These are phyloP conservation scores for Erythrolamprus reginae DNA, from an alignment of 2,113 vertebrate genomes.

Conservation along the genomic window DNA sequence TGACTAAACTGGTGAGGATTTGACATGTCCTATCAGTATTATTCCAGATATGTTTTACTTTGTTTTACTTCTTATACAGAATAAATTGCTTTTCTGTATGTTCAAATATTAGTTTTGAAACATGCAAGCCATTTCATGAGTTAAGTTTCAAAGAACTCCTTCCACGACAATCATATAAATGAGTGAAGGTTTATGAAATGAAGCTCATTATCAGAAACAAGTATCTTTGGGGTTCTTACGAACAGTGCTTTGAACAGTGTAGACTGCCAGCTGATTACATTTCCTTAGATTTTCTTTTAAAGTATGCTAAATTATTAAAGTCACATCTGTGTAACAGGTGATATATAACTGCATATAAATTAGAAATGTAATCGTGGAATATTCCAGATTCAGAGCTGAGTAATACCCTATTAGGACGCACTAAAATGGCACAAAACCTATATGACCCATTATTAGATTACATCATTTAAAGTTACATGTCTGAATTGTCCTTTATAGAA, in stretches of 20 bases:
- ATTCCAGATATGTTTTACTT: not conserved
- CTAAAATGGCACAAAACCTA: not conserved
- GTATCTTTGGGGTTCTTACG: constrained; percentile 7
- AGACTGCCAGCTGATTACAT: constrained; percentile 9
- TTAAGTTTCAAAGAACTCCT: not conserved
- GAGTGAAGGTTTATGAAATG: not conserved
- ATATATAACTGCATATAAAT: constrained; percentile 1
- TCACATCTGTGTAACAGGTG: not conserved
- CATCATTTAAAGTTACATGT: not conserved
- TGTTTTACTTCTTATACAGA: constrained; percentile 1
- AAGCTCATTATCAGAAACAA: not conserved
- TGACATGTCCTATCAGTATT: not conserved
- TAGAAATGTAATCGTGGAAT: not conserved
- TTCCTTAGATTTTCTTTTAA: constrained; percentile 2
- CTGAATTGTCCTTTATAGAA: constrained; percentile 6
- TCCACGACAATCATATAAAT: constrained; percentile 10
- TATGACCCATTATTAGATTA: not conserved
- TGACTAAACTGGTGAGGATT: not conserved
- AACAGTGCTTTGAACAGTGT: not conserved
- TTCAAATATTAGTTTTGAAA: not conserved
- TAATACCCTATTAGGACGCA: not conserved
- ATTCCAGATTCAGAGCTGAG: not conserved
- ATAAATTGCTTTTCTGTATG: not conserved
- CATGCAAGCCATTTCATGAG: not conserved
- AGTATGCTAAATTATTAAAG: constrained; percentile 25